phyloP scores from a whole-genome alignment of 2,888 invertebrate species.

The Eurytoma californica region DNA sequence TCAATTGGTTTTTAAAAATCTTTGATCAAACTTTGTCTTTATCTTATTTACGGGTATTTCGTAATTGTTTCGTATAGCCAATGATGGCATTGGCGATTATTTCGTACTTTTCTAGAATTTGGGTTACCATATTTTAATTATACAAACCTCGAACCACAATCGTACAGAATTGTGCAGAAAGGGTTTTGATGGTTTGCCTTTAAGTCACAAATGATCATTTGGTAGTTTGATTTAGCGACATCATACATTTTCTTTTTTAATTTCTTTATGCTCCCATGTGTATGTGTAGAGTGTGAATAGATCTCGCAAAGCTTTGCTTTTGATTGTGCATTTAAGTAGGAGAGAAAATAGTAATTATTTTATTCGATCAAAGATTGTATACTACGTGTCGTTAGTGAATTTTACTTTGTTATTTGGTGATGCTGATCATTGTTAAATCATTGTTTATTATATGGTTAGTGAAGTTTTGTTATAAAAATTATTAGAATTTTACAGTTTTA shows the following conservation, averaged over 20 bases:
- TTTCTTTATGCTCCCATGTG: slow-evolving; percentile 18
- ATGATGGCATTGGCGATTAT: slow-evolving; percentile 28
- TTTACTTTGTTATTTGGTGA: slow-evolving; percentile 47
- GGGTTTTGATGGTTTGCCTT: slow-evolving; percentile 46
- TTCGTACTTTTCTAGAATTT: slow-evolving; percentile 34
- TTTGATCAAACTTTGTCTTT: slow-evolving; percentile 44
- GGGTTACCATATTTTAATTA: slow-evolving; percentile 43
- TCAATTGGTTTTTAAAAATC: slow-evolving; percentile 36
- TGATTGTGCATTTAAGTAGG: slow-evolving; percentile 52
- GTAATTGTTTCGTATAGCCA: slow-evolving; percentile 38
- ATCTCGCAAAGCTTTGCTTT: slow-evolving; percentile 52
- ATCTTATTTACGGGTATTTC: slow-evolving; percentile 48
- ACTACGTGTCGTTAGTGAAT: slow-evolving; percentile 7
- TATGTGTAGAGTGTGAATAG: slow-evolving; percentile 34
- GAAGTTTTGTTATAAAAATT: slow-evolving; percentile 38
- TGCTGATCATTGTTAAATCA: slow-evolving; percentile 41
- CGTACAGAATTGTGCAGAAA: slow-evolving; percentile 44
- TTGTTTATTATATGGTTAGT: slow-evolving; percentile 44
- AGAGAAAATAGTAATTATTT: slow-evolving; percentile 37
- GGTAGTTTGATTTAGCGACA: slow-evolving; percentile 35
- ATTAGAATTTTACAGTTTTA: slow-evolving; percentile 36
- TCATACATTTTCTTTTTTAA: slow-evolving; percentile 32
- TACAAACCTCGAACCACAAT: slow-evolving; percentile 49
- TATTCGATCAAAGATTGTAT: slow-evolving; percentile 38
- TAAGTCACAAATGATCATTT: slow-evolving; percentile 47